Evolutionary conservation across 2,888 invertebrate species (phyloP).

Genomic region (Graphium colonna): DNA sequence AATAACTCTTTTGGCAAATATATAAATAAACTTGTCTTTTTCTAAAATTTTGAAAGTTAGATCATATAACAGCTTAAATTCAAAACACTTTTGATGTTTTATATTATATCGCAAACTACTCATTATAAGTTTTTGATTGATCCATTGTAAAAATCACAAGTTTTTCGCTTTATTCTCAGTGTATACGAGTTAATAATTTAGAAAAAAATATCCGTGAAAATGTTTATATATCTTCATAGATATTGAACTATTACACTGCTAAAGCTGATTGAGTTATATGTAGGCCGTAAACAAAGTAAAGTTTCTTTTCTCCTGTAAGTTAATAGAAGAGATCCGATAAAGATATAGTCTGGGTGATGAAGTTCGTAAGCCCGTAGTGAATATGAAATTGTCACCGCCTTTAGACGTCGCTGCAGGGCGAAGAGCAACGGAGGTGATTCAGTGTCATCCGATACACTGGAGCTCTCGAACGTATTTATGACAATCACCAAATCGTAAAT

Average conservation of each 20-base stretch:
- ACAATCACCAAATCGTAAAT: slow-evolving; percentile 33
- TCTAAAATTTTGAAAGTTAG: background rate
- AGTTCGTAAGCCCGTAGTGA: background rate
- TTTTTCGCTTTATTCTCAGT: too few species aligned
- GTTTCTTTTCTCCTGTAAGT: too few species aligned
- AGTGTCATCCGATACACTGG: slow-evolving; percentile 25
- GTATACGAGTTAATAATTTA: background rate
- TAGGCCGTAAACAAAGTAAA: too few species aligned
- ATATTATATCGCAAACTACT: background rate
- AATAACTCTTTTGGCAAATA: background rate
- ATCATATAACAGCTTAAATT: background rate
- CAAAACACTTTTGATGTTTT: background rate
- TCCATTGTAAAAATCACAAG: too few species aligned
- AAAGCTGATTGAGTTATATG: too few species aligned
- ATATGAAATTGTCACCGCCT: slow-evolving; percentile 15
- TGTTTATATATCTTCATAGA: too few species aligned
- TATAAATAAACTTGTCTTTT: background rate
- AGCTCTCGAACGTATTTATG: slow-evolving; percentile 19
- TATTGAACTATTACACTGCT: too few species aligned
- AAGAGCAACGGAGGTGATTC: slow-evolving; percentile 35
- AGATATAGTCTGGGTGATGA: background rate
- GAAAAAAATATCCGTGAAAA: background rate
- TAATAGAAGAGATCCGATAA: too few species aligned
- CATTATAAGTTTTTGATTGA: too few species aligned
- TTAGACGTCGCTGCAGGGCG: slow-evolving; percentile 31